Evolutionary conservation across 2,797 vertebrate species (phyloP).

Genomic region (Psittacula echo): DNA sequence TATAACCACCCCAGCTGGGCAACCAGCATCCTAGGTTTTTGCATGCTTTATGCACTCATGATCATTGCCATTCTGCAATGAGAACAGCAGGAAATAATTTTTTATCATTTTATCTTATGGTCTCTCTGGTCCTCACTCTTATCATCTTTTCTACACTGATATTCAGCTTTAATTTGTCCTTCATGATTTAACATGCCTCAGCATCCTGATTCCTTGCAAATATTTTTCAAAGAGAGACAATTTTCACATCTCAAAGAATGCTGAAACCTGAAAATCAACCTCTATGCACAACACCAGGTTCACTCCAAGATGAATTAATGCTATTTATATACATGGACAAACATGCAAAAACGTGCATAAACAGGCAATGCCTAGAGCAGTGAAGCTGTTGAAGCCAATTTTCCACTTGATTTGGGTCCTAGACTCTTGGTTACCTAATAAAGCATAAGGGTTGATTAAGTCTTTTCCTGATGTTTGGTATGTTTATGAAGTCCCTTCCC

Average conservation of each 20-base stretch:
- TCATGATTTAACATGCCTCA: not conserved
- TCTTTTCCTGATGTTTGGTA: not conserved
- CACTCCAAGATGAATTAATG: not conserved
- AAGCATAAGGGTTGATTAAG: not conserved
- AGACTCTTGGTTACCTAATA: not conserved
- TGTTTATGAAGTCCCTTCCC: not conserved
- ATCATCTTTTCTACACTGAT: not conserved
- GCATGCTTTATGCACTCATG: not conserved
- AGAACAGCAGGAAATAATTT: not conserved
- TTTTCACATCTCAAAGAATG: not conserved
- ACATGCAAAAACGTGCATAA: not conserved
- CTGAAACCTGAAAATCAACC: not conserved
- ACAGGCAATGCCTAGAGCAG: not conserved
- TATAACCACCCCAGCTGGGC: not conserved
- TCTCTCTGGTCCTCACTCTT: not conserved
- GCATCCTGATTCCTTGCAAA: not conserved
- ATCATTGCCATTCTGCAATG: not conserved
- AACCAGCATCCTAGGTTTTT: not conserved
- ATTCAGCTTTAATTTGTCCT: not conserved
- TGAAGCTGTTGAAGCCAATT: not conserved
- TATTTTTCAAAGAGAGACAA: not conserved
- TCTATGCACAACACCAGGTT: not conserved
- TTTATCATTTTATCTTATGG: not conserved
- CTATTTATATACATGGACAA: not conserved
- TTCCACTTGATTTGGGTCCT: not conserved